A percentile compares a stretch with the other conserved stretches of the same genome.
These are phyloP conservation scores for Atopsyche davidsoni DNA, from an alignment of 1,140 invertebrate genomes.

Conservation along the genomic window DNA sequence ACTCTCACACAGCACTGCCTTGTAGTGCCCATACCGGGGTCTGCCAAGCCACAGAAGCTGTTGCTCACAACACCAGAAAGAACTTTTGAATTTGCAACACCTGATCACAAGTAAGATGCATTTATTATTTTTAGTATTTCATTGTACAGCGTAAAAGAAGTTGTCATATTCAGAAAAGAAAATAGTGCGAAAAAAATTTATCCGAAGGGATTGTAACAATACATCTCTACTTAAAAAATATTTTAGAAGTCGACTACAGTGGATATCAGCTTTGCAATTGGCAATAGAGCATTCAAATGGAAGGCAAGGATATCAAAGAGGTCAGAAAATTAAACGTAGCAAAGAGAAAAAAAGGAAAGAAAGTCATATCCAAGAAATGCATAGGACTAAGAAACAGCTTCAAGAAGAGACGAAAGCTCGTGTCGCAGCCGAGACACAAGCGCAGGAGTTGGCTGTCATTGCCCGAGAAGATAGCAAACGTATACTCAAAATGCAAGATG, in stretches of 20 bases:
- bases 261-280: slow-evolving; percentile 62
- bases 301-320: slow-evolving; percentile 60
- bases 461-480: slow-evolving; percentile 64
- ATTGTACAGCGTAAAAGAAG: too few species aligned
- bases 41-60: slow-evolving; percentile 50
- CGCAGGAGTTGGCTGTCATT: slow-evolving; percentile 56
- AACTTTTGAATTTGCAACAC: slow-evolving; percentile 61
- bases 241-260: slow-evolving; percentile 58
- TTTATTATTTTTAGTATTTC: neutral
- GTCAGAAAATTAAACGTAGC: slow-evolving; percentile 53
- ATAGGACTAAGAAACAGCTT: slow-evolving; percentile 49
- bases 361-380: slow-evolving; percentile 47
- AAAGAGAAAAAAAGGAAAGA: slow-evolving; percentile 54
- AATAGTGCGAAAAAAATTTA: too few species aligned
- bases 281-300: slow-evolving; percentile 61
- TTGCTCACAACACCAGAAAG: slow-evolving; percentile 59
- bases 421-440: slow-evolving; percentile 60
- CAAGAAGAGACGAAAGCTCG: slow-evolving; percentile 61
- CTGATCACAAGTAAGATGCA: slow-evolving; percentile 55
- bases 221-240: too few species aligned
- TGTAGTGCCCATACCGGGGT: slow-evolving; percentile 54
- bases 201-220: too few species aligned
- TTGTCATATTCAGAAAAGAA: too few species aligned
- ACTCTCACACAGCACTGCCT: slow-evolving; percentile 57
- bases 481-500: slow-evolving; percentile 64